Evolutionary conservation across 2,888 invertebrate genomes (phyloP).

Genomic region (Microdon myrmicae): DNA sequence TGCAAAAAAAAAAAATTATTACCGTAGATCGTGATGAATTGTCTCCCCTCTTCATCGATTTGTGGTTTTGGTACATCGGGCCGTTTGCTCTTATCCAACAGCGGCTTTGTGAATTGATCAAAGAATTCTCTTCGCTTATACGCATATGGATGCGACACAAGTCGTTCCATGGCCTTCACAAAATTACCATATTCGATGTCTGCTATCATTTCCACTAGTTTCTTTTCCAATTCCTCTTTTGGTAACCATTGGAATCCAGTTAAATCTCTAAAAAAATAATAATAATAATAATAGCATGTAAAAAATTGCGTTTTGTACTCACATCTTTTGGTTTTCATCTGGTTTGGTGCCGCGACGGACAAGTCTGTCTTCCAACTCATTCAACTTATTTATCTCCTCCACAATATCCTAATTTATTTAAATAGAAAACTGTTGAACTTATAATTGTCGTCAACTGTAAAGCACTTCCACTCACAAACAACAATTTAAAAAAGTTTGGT

Average conservation of each 20-base stretch:
- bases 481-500: constrained; percentile 83
- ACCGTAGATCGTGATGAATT: constrained; percentile 78
- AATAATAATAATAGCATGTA: no score
- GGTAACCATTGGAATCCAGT: constrained; percentile 74
- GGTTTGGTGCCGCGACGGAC: constrained; percentile 72
- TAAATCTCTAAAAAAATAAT: constrained; percentile 67
- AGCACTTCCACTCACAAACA: constrained; percentile 74
- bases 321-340: constrained; percentile 72
- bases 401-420: constrained; percentile 72
- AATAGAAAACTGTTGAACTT: neutral
- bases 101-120: constrained; percentile 73
- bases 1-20: constrained; percentile 47
- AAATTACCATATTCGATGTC: constrained; percentile 80
- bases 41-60: constrained; percentile 76
- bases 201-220: constrained; percentile 75
- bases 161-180: constrained; percentile 76
- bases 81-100: constrained; percentile 71
- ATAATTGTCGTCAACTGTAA: neutral
- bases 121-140: constrained; percentile 79
- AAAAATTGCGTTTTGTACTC: constrained; percentile 57
- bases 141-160: constrained; percentile 78
- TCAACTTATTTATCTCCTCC: constrained; percentile 74
- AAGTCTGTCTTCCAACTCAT: constrained; percentile 78
- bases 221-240: constrained; percentile 73
- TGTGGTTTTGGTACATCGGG: constrained; percentile 75